These are phyloP conservation scores for Salminus brasiliensis DNA, from an alignment of 2,113 vertebrate genomes.

Conservation along the genomic window DNA sequence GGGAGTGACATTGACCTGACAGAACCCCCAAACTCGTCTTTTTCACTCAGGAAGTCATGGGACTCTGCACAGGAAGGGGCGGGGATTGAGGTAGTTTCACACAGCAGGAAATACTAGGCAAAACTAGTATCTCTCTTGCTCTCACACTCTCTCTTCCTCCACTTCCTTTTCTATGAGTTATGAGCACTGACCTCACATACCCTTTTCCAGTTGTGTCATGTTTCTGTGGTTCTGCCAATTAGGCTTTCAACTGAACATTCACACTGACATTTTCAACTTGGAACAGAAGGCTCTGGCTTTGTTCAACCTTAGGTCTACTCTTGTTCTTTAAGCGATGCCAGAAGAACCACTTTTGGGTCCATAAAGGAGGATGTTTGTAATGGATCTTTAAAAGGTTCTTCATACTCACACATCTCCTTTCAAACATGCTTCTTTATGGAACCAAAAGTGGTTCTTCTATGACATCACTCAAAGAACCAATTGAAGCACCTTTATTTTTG, in stretches of 20 bases:
- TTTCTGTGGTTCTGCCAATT: background rate
- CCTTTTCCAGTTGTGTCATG: background rate
- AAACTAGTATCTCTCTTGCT: background rate
- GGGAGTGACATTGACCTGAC: conserved; percentile 87
- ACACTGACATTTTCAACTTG: background rate
- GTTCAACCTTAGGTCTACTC: no score
- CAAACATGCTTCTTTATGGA: no score
- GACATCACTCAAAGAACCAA: no score
- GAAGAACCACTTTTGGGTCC: no score
- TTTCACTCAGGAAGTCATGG: conserved; percentile 75
- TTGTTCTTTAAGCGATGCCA: no score
- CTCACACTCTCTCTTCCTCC: background rate
- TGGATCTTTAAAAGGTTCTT: no score
- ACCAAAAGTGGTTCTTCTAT: no score
- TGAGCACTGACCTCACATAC: background rate
- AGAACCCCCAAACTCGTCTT: conserved; percentile 74
- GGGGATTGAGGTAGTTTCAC: conserved; percentile 77
- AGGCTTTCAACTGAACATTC: background rate
- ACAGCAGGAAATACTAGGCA: background rate
- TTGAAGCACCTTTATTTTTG: no score
- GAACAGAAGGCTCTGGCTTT: no score
- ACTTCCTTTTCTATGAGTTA: background rate
- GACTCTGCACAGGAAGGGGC: conserved; percentile 76
- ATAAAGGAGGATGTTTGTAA: no score
- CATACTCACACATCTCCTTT: no score